These are phyloP conservation scores for Urophycis tenuis DNA, from an alignment of 2,797 vertebrate species.

Conservation along the genomic window DNA sequence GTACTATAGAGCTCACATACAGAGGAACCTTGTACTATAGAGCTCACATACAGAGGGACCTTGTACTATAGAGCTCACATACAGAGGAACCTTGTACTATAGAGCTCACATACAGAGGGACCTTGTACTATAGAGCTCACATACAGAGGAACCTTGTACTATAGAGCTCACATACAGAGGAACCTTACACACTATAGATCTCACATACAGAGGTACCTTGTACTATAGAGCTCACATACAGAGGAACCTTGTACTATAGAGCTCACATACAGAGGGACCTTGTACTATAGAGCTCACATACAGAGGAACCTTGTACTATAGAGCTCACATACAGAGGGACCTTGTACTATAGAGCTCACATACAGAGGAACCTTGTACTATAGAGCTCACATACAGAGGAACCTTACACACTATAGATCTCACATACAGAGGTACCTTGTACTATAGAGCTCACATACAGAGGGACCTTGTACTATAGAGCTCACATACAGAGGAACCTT, in stretches of 20 bases:
- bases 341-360: not conserved
- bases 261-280: constrained; percentile 37
- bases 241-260: no score
- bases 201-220: no score
- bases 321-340: not conserved
- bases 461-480: constrained; percentile 59
- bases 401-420: not conserved
- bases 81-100: constrained; percentile 33
- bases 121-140: not conserved
- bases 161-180: not conserved
- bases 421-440: constrained; percentile 34
- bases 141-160: no score
- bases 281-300: not conserved
- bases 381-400: constrained; percentile 29
- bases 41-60: constrained; percentile 29
- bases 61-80: not conserved
- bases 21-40: constrained; percentile 26
- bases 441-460: not conserved
- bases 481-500: constrained; percentile 64
- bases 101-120: not conserved
- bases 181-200: not conserved
- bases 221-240: not conserved
- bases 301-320: not conserved
- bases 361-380: constrained; percentile 25
- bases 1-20: not conserved